Conservation (phyloP, 1,140 invertebrate genomes). For the Rhyacophila brunnea region DNA sequence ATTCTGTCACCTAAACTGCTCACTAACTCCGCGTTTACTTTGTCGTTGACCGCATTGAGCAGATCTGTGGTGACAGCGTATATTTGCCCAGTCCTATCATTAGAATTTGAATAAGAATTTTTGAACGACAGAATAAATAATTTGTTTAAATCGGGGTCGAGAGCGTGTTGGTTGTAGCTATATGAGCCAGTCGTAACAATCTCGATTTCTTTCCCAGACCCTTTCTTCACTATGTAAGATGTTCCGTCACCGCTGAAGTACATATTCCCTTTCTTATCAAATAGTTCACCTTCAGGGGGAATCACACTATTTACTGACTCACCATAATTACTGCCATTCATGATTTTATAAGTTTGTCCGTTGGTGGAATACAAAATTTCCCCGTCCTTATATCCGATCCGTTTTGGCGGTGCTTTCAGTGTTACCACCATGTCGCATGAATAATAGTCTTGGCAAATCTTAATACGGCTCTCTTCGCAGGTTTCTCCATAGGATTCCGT, state of each 20-base stretch:
- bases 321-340: background rate
- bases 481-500: background rate
- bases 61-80: background rate
- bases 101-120: background rate
- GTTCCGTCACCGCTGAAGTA: conserved; percentile 9
- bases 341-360: background rate
- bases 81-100: background rate
- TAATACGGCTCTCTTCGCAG: conserved; percentile 5
- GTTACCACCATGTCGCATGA: conserved; percentile 3
- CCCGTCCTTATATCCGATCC: conserved; percentile 7
- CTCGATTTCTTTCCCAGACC: conserved; percentile 13
- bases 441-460: conserved; percentile 12
- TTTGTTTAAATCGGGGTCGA: conserved; percentile 5
- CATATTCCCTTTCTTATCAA: conserved; percentile 13
- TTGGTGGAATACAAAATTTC: background rate
- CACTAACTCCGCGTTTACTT: background rate
- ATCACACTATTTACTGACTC: background rate
- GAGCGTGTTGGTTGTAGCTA: conserved; percentile 9
- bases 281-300: background rate
- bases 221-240: background rate
- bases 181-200: conserved; percentile 12
- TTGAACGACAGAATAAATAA: conserved; percentile 17
- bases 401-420: background rate
- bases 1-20: conserved; percentile 1
- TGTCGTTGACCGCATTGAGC: background rate